phyloP scores from a whole-genome alignment of 2,797 vertebrate species.

The Poeciliopsis turneri region DNA sequence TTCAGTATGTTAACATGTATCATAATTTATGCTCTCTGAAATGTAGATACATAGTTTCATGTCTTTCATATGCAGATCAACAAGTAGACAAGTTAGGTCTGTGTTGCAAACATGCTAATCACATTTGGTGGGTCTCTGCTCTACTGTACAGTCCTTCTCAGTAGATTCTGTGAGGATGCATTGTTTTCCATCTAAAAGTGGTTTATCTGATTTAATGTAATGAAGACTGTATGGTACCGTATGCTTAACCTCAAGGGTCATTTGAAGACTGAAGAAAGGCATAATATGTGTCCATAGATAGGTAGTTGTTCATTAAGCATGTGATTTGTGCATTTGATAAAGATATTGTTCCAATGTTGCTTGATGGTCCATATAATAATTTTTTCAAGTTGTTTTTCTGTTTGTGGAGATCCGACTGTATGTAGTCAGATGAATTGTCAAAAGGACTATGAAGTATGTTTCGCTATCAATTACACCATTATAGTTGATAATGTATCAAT shows the following conservation, averaged over 20 bases:
- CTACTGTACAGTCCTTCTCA: conserved; percentile 17
- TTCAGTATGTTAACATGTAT: background rate
- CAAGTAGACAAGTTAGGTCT: conserved; percentile 14
- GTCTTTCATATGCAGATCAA: conserved; percentile 4
- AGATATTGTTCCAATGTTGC: background rate
- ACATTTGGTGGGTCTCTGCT: conserved; percentile 25
- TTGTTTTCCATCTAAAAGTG: conserved; percentile 28
- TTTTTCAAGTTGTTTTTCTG: background rate
- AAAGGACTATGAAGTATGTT: background rate
- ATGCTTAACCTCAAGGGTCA: conserved; percentile 34
- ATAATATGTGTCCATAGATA: background rate
- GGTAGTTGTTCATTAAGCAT: background rate
- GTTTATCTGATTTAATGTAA: conserved; percentile 42
- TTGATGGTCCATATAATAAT: background rate
- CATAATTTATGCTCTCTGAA: conserved; percentile 25
- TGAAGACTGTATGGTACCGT: conserved; percentile 11
- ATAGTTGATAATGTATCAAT: too few species aligned
- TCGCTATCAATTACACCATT: background rate
- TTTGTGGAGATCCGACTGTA: background rate
- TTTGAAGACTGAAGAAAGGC: conserved; percentile 6
- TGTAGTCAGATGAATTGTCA: background rate
- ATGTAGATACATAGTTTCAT: conserved; percentile 10
- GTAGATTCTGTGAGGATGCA: conserved; percentile 38
- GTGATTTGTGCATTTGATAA: background rate
- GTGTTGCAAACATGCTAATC: conserved; percentile 36